phyloP scores from a whole-genome alignment of 2,888 invertebrate genomes.

The Ennomos erosarius region DNA sequence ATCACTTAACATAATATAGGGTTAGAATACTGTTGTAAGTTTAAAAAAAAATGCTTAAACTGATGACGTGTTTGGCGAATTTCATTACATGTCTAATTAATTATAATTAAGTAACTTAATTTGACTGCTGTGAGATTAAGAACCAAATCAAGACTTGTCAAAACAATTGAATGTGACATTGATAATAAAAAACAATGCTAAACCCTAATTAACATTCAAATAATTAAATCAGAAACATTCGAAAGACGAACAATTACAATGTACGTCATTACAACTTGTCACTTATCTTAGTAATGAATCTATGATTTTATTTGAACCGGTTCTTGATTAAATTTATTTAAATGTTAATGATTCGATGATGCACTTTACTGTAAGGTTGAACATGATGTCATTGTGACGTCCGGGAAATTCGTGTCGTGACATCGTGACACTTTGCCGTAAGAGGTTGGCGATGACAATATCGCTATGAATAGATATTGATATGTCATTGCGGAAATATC shows the following conservation, averaged over 20 bases:
- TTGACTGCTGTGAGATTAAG: too few relatives aligned
- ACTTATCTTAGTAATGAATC: slow-evolving; percentile 34
- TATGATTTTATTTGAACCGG: slow-evolving; percentile 28
- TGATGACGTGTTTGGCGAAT: too few relatives aligned
- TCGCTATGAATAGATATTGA: slow-evolving; percentile 22
- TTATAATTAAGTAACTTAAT: too few relatives aligned
- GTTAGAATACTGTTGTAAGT: too few relatives aligned
- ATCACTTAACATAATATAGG: too few relatives aligned
- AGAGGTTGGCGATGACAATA: slow-evolving; percentile 21
- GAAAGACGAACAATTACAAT: slow-evolving; percentile 20
- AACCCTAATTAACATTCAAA: slow-evolving; percentile 8
- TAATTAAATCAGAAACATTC: slow-evolving; percentile 7
- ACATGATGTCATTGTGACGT: slow-evolving; percentile 32
- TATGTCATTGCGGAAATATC: slow-evolving; percentile 3
- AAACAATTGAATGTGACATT: slow-evolving; percentile 30
- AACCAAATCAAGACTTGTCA: neutral
- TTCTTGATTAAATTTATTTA: slow-evolving; percentile 19
- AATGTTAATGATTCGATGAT: slow-evolving; percentile 27
- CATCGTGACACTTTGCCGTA: slow-evolving; percentile 26
- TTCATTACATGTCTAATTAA: too few relatives aligned
- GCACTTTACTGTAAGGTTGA: slow-evolving; percentile 26
- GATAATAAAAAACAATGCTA: neutral
- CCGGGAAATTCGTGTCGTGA: slow-evolving; percentile 32
- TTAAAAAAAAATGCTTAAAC: too few relatives aligned
- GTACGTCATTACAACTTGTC: slow-evolving; percentile 18